Conservation (phyloP, 1,140 invertebrate genomes). For the Leptopilina clavipes region DNA sequence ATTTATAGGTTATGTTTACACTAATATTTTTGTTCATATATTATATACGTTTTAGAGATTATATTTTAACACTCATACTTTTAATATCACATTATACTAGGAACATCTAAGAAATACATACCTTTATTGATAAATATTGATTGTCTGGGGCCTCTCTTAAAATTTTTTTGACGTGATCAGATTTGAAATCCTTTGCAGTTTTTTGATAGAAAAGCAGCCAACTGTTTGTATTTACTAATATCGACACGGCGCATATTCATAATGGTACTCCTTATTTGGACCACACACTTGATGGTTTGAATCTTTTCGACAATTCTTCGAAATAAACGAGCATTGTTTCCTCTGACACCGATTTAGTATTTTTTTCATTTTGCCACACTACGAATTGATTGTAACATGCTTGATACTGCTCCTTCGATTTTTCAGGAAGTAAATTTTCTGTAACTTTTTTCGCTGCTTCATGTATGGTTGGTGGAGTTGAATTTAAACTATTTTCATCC, state of each 20-base stretch:
- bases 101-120: slow-evolving; percentile 27
- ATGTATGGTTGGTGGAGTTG: neutral
- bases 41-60: neutral
- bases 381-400: neutral
- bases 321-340: slow-evolving; percentile 28
- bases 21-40: neutral
- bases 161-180: slow-evolving; percentile 36
- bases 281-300: slow-evolving; percentile 18
- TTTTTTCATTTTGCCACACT: slow-evolving; percentile 27
- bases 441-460: neutral
- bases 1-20: neutral
- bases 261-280: slow-evolving; percentile 30
- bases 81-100: neutral
- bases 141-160: slow-evolving; percentile 37
- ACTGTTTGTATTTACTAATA: slow-evolving; percentile 36
- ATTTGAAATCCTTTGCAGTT: slow-evolving; percentile 36
- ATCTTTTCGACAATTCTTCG: slow-evolving; percentile 15
- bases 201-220: slow-evolving; percentile 40
- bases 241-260: slow-evolving; percentile 33
- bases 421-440: slow-evolving; percentile 7
- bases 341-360: neutral
- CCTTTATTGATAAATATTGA: slow-evolving; percentile 42
- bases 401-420: slow-evolving; percentile 33
- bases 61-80: neutral
- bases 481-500: neutral